Percentiles rank a stretch among this genome's conserved stretches.
phyloP scores from a whole-genome alignment of 2,888 invertebrate species.

The Parnassius glacialis region DNA sequence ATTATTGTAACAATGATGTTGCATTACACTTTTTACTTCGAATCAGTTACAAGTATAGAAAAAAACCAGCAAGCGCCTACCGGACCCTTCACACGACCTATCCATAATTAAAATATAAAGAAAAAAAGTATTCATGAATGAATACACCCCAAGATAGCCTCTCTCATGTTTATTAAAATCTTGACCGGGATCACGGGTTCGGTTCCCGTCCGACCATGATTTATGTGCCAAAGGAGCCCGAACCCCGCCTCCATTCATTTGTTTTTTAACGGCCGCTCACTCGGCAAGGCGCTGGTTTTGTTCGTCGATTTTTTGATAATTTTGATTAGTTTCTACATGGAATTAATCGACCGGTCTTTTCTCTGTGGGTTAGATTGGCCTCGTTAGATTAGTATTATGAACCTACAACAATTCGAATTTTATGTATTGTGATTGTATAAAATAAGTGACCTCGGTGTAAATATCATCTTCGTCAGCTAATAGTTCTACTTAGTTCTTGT shows the following conservation, averaged over 20 bases:
- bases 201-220: conserved; percentile 63
- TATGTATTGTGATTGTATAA: too few relatives aligned
- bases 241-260: conserved; percentile 73
- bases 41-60: conserved; percentile 22
- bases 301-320: conserved; percentile 65
- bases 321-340: conserved; percentile 76
- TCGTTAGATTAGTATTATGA: conserved; percentile 29
- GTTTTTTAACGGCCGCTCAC: conserved; percentile 59
- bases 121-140: conserved; percentile 70
- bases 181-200: conserved; percentile 56
- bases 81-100: conserved; percentile 66
- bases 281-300: conserved; percentile 42
- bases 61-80: conserved; percentile 17
- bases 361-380: conserved; percentile 32
- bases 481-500: too few relatives aligned
- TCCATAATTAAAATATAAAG: conserved; percentile 66
- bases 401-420: not conserved
- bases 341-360: conserved; percentile 56
- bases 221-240: conserved; percentile 64
- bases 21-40: not conserved
- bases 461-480: too few relatives aligned
- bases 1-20: too few relatives aligned
- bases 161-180: conserved; percentile 78
- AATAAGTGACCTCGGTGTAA: too few relatives aligned
- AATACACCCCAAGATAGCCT: conserved; percentile 58